Evolutionary conservation across 1,140 invertebrate genomes (phyloP), one percentile per base, ranked within the genome.

Genomic region (Spodoptera frugiperda): DNA sequence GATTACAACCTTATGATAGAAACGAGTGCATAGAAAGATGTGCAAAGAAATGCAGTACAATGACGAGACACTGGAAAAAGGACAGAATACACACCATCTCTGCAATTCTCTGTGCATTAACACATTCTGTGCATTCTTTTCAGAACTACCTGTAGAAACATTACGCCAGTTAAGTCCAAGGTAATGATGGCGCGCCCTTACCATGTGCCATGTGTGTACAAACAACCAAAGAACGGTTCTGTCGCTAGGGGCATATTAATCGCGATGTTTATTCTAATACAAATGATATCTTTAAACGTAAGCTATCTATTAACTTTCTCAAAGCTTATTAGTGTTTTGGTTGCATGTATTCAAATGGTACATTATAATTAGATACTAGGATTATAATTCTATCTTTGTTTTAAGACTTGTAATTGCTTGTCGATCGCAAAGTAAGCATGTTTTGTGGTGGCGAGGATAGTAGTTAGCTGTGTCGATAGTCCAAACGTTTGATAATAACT

Each of bases 111-210:
- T 93, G 89, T 91, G 90, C 89, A 73, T 71, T 85, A 86, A 87
- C 81, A 39, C 74, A 75, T 90, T 93, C 91, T 93, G 87, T 93
- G 91, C 91, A 91, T 92, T 93, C 91, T 92, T 93, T 93, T 93
- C 90, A 93, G 91, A 92, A 77, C 72, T 93, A 91, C 90, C 84
- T 85, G 86, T 93, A 89, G 86, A 80, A 82, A 82, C 54, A 76
- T 80, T 70, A 63, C 33, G 75, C 55, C 55, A 61, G 59, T 75
- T 61, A 75, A 46, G 48, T 61, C 55, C 39, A 72, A 75, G 54
- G 59, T 70, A 76, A 75, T 65, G n/a, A 8, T 65, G n/a, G 4
- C 19, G 72, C 44, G 48, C 21, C 53, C 30, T 14, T 57, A 25
- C 15, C 3, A 49, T 51, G 19, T 61, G n/a, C 71, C 44, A 44